phyloP scores from a whole-genome alignment of 2,888 invertebrate genomes.

The Orgyia antiqua region DNA sequence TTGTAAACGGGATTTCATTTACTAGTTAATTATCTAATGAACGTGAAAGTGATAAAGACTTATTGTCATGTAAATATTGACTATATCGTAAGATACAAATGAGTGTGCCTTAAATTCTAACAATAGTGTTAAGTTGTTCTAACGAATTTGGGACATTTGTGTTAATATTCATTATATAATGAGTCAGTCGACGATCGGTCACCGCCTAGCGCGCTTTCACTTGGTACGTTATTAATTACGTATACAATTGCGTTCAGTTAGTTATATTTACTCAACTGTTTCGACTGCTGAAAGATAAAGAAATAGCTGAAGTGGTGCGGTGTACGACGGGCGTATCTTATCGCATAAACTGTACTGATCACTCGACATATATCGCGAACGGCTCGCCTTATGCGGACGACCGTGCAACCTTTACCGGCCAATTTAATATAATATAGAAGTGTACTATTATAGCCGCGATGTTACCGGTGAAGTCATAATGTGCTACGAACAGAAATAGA shows the following conservation, averaged over 20 bases:
- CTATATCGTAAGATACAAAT: slow-evolving; percentile 19
- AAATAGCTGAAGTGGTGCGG: slow-evolving; percentile 59
- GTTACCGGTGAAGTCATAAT: slow-evolving; percentile 75
- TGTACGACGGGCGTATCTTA: slow-evolving; percentile 67
- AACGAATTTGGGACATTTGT: slow-evolving; percentile 63
- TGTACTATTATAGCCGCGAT: slow-evolving; percentile 63
- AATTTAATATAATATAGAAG: slow-evolving; percentile 66
- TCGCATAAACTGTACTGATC: slow-evolving; percentile 71
- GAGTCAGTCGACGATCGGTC: slow-evolving; percentile 53
- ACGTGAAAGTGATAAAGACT: slow-evolving; percentile 26
- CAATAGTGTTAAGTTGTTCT: slow-evolving; percentile 41
- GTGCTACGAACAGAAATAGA: slow-evolving; percentile 72
- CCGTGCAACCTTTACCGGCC: slow-evolving; percentile 69
- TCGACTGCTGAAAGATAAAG: slow-evolving; percentile 72
- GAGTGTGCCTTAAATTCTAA: slow-evolving; percentile 28
- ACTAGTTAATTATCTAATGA: slow-evolving; percentile 26
- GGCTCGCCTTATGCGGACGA: slow-evolving; percentile 69
- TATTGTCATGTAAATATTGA: slow-evolving; percentile 36
- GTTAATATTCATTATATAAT: slow-evolving; percentile 74
- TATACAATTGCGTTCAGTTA: slow-evolving; percentile 63
- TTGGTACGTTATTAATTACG: slow-evolving; percentile 66
- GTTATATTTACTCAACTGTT: slow-evolving; percentile 73
- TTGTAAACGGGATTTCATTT: slow-evolving; percentile 30
- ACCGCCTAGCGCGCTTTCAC: slow-evolving; percentile 65
- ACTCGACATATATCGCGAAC: slow-evolving; percentile 70